phyloP scores from a whole-genome alignment of 1,140 invertebrate species.

The Aricia agestis region DNA sequence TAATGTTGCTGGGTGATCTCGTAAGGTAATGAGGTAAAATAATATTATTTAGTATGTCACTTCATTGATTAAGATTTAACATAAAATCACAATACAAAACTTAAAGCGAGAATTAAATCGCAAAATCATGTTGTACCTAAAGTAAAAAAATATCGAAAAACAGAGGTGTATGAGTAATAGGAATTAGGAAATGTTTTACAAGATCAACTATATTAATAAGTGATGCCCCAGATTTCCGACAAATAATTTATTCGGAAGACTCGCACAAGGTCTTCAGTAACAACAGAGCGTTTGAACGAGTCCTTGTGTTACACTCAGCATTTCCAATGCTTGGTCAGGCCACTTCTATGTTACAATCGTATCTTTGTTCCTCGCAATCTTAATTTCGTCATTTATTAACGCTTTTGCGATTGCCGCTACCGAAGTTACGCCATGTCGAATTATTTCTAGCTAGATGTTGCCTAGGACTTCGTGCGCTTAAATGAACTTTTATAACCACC shows the following conservation, averaged over 20 bases:
- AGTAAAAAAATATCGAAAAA: not conserved
- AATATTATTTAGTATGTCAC: no score
- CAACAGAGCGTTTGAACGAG: not conserved
- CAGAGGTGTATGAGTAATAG: not conserved
- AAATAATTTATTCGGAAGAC: not conserved
- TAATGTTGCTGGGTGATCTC: no score
- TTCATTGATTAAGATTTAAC: no score
- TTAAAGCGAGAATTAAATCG: no score
- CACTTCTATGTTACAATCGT: not conserved
- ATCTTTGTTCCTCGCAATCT: not conserved
- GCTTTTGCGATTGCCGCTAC: not conserved
- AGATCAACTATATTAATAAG: not conserved
- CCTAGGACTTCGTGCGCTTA: no score
- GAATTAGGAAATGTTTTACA: conserved; percentile 3
- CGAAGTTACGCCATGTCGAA: not conserved
- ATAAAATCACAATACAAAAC: no score
- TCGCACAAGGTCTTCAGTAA: not conserved
- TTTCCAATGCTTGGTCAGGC: not conserved
- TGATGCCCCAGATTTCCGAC: conserved; percentile 2
- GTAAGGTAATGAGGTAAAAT: no score
- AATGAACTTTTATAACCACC: no score
- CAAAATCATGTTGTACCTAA: not conserved
- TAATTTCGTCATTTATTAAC: not conserved
- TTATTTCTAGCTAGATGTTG: no score
- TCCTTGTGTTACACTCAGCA: not conserved